A percentile compares a stretch with the other conserved stretches of the same genome.
These are phyloP conservation scores for Anas flavirostris DNA, from an alignment of 2,797 vertebrate genomes.

Conservation along the genomic window DNA sequence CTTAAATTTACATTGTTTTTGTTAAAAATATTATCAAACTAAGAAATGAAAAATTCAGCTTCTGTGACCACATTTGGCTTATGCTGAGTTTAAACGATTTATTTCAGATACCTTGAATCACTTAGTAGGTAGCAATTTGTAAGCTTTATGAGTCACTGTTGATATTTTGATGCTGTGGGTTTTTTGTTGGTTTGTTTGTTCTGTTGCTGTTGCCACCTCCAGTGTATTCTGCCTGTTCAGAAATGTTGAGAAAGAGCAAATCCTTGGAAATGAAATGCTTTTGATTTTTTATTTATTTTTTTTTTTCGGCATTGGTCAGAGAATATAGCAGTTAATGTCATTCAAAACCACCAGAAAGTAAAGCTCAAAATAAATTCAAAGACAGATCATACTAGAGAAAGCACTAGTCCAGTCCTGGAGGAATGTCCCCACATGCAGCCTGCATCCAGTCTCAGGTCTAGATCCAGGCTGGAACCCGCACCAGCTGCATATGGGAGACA, in stretches of 20 bases:
- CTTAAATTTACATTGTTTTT: not conserved
- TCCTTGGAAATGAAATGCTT: not conserved
- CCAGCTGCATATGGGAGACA: not conserved
- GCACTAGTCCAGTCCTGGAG: not conserved
- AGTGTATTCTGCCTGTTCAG: not conserved
- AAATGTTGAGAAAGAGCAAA: conserved; percentile 5
- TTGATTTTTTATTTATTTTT: not conserved
- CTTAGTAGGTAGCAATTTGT: not conserved
- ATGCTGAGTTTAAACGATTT: not conserved
- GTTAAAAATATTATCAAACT: not conserved
- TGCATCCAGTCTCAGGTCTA: not conserved
- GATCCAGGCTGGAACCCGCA: not conserved
- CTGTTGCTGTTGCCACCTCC: not conserved
- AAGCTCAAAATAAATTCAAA: not conserved
- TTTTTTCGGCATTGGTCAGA: not conserved
- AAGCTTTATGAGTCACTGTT: conserved; percentile 29
- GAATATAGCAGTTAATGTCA: not conserved
- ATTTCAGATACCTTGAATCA: conserved; percentile 14
- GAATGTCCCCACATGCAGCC: not conserved
- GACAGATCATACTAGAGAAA: not conserved
- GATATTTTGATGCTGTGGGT: not conserved
- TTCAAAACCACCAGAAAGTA: not conserved
- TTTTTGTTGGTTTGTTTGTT: not conserved
- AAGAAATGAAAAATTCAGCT: not conserved
- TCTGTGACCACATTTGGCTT: not conserved